Evolutionary conservation across 2,113 vertebrate species (phyloP), one percentile per base, ranked within the genome.

Genomic region (Tauraco erythrolophus): DNA sequence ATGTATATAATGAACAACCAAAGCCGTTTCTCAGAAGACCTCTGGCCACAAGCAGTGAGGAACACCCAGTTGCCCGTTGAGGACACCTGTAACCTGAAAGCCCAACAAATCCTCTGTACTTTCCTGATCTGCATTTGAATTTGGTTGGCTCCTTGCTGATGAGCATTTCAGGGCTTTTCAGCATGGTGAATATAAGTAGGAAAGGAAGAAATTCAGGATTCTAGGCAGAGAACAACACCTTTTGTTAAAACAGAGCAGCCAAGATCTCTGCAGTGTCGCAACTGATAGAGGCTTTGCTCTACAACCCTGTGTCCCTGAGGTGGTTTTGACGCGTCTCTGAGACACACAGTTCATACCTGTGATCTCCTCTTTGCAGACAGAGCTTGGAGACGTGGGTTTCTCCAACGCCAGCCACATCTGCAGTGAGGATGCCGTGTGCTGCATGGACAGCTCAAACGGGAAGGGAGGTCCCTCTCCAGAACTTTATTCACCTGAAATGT

Each of bases 251-350:
- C 4, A 31, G 16, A 39, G 7, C 48, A 22, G 14, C 19, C 28
- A 14, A 43, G 50, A 43, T 50, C 50, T 74, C 43, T 27, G 39
- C 50, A n/a, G 50, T 8, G 50, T 78, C 58, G 21, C 24, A 27
- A 2, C 15, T 7, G 31, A 13, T 31, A 21, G 24, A 12, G 23
- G 45, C 28, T 80, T 64, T 60, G 17, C 23, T 70, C 75, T 15
- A 6, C 21, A 27, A 2, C 31, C 14, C 27, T 4, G 1, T 8
- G 16, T 46, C 45, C 57, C 31, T 0, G 1, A 2, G 50, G n/a
- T 31, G 53, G 48, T n/a, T 70, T 45, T 39, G 61, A 5, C 39
- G n/a, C 2, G 7, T 31, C 11, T 50, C 35, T 84, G 9, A 22
- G 31, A 10, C 43, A 50, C 11, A 3, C 16, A 5, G 19, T 23